phyloP scores from a whole-genome alignment of 2,888 invertebrate species.

The Ecliptopera silaceata region DNA sequence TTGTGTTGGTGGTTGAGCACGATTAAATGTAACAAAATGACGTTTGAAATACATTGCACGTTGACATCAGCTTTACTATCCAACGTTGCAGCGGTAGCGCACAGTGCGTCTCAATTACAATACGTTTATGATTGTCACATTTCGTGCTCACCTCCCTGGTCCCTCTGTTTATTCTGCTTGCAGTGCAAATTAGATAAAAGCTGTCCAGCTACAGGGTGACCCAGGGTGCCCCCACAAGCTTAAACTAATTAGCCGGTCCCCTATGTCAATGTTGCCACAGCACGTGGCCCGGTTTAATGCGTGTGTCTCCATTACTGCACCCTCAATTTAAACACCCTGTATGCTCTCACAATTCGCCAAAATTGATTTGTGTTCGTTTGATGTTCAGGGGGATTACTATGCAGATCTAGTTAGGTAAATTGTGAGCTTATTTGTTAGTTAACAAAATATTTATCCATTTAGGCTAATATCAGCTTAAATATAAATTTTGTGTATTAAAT shows the following conservation, averaged over 20 bases:
- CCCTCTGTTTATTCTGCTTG: no score
- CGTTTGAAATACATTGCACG: no score
- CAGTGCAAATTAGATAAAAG: conserved; percentile 18
- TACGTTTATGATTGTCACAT: no score
- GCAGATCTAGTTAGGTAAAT: conserved; percentile 29
- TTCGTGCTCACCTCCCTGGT: no score
- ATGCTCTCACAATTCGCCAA: conserved; percentile 74
- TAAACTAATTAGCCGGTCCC: conserved; percentile 78
- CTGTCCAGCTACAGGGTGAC: conserved; percentile 28
- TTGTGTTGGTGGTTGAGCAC: no score
- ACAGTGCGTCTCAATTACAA: no score
- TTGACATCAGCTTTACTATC: no score
- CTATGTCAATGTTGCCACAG: conserved; percentile 77
- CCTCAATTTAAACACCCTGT: conserved; percentile 74
- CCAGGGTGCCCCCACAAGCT: conserved; percentile 64
- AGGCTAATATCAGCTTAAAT: no score
- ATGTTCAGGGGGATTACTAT: conserved; percentile 43
- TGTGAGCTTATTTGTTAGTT: not conserved
- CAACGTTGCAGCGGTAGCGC: no score
- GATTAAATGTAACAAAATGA: no score
- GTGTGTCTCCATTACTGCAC: conserved; percentile 80
- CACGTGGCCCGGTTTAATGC: conserved; percentile 79
- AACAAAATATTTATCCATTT: no score
- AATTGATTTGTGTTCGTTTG: conserved; percentile 77
- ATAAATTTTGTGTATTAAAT: no score